These are phyloP conservation scores for Syngnathus typhle DNA, from an alignment of 2,113 vertebrate species.

Conservation along the genomic window DNA sequence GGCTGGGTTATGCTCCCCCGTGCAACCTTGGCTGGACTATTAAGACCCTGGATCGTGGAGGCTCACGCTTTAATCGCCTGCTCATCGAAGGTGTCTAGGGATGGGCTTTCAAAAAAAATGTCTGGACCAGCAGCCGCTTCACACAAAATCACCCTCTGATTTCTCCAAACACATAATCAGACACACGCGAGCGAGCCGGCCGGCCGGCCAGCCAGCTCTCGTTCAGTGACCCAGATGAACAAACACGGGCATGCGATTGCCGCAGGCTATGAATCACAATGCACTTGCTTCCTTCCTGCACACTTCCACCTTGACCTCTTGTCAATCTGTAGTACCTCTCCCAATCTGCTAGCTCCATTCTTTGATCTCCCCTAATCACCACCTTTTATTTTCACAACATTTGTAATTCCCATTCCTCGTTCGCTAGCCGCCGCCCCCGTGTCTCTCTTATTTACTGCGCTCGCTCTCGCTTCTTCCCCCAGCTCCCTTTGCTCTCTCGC, in stretches of 20 bases:
- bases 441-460: constrained; percentile 59
- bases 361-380: constrained; percentile 34
- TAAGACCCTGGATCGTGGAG: constrained; percentile 91
- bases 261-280: constrained; percentile 98
- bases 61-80: constrained; percentile 97
- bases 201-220: background rate
- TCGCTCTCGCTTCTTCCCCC: constrained; percentile 33
- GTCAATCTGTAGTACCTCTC: constrained; percentile 73
- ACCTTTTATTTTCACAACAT: constrained; percentile 54
- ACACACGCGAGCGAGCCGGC: background rate
- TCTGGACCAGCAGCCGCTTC: constrained; percentile 59
- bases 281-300: constrained; percentile 69
- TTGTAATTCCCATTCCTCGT: constrained; percentile 49
- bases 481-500: constrained; percentile 46
- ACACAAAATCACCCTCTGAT: constrained; percentile 77
- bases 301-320: constrained; percentile 67
- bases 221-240: constrained; percentile 62
- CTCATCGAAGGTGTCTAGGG: constrained; percentile 93
- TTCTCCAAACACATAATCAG: constrained; percentile 35
- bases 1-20: constrained; percentile 83
- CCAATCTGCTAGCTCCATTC: constrained; percentile 66
- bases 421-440: constrained; percentile 26
- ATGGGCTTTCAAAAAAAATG: constrained; percentile 81
- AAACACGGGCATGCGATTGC: constrained; percentile 70
- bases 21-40: constrained; percentile 90